phyloP scores from a whole-genome alignment of 92 coral and sea anemone species.

The Siderastrea siderea region DNA sequence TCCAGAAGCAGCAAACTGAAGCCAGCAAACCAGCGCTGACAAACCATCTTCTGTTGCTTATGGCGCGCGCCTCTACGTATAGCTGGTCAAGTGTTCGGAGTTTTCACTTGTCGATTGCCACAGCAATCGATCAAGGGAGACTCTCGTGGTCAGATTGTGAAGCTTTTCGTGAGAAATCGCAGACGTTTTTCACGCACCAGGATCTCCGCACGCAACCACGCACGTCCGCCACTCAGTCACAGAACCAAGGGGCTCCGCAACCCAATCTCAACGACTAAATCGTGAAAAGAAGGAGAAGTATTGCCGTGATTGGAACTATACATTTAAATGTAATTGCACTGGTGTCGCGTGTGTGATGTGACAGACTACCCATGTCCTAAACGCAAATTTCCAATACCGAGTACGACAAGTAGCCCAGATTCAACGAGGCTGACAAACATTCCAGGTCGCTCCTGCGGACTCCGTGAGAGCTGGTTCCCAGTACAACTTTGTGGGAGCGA shows the following conservation, averaged over 20 bases:
- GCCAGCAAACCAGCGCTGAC: slow-evolving; percentile 12
- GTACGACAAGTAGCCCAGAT: not conserved
- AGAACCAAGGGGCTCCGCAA: not conserved
- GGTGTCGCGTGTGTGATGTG: too few relatives aligned
- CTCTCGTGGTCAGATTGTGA: slow-evolving; percentile 17
- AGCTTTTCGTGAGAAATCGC: slow-evolving; percentile 34
- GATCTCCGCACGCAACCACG: slow-evolving; percentile 30
- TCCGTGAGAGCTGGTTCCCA: slow-evolving; percentile 3
- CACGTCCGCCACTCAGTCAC: not conserved
- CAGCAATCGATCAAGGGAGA: slow-evolving; percentile 57
- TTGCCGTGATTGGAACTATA: not conserved
- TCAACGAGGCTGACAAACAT: not conserved
- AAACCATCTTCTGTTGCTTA: slow-evolving; percentile 31
- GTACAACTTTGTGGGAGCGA: not conserved
- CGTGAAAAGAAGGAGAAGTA: not conserved
- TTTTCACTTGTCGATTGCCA: slow-evolving; percentile 34
- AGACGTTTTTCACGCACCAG: slow-evolving; percentile 53
- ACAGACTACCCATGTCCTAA: slow-evolving; percentile 14
- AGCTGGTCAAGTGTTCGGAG: slow-evolving; percentile 48
- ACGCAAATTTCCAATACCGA: slow-evolving; percentile 45
- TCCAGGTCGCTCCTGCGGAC: slow-evolving; percentile 35
- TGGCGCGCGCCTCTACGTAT: slow-evolving; percentile 48
- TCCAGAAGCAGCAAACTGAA: slow-evolving; percentile 39
- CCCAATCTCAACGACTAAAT: not conserved
- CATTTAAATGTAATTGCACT: not conserved